Evolutionary conservation across 2,888 invertebrate genomes (phyloP), one percentile per base, ranked within the genome.

Genomic region (Parascotia fuliginaria): DNA sequence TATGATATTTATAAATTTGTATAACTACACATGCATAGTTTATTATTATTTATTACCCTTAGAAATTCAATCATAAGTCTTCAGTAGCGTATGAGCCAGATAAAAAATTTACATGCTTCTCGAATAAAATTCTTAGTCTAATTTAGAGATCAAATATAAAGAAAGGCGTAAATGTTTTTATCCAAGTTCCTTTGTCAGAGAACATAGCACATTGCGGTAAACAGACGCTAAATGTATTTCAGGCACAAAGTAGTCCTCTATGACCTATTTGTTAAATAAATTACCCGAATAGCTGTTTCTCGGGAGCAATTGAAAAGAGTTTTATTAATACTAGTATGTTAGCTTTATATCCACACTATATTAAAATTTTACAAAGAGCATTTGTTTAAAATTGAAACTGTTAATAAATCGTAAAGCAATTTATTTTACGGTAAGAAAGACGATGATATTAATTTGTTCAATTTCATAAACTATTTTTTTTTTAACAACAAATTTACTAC

Each of bases 181-280:
- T 67, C 57, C 55, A 37, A 52, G 33, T 43, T 61, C 60, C 51
- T 55, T 68, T 64, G 51, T 60, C 32, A 41, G 42, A 34, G 50
- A 37, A n/a, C n/a, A n/a, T n/a, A n/a, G n/a, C 43, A 51, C 60
- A 55, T 49, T 44, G 49, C 45, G 27, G 65, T 38, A 50, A 3
- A 19, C 19, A 34, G 51, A 60, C 49, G 62, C 61, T 68, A 65
- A 53, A 53, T 53, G 50, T 50, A 47, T 45, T 59, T 42, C 39
- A 65, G 56, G 56, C 47, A 47, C 49, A 22, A 65, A 65, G 59
- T 62, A 48, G 65, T 54, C 66, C 56, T 34, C 38, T 42, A 65
- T 55, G 69, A 59, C 56, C 65, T 51, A 59, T 69, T 65, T 59
- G 29, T 11, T 24, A 44, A 36, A 49, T 53, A 50, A 53, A 53